Evolutionary conservation across 2,888 invertebrate species (phyloP).

Genomic region (Itoplectis maculator): DNA sequence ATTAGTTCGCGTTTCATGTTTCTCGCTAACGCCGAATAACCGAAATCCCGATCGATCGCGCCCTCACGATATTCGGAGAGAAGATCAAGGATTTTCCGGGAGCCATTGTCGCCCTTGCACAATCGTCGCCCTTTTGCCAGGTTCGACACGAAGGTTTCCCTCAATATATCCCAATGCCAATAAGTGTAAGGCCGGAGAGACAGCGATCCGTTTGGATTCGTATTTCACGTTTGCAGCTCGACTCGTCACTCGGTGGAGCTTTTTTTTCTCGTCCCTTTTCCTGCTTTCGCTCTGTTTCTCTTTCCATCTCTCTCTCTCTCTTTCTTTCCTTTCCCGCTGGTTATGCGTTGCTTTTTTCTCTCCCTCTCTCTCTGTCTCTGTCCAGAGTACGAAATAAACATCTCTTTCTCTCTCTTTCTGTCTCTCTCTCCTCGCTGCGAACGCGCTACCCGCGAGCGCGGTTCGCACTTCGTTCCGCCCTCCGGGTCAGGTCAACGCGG

Average conservation of each 20-base stretch:
- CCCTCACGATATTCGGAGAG: background rate
- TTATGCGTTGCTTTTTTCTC: too few relatives aligned
- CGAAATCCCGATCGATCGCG: slow-evolving; percentile 21
- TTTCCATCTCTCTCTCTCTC: too few relatives aligned
- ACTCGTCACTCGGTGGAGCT: background rate
- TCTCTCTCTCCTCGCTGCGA: background rate
- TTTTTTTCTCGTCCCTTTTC: slow-evolving; percentile 22
- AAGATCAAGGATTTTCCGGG: background rate
- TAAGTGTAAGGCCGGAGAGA: slow-evolving; percentile 5
- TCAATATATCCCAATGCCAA: too few relatives aligned
- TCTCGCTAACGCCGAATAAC: background rate
- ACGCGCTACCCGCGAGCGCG: slow-evolving; percentile 39
- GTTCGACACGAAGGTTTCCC: too few relatives aligned
- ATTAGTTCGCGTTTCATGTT: background rate
- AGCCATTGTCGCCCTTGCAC: slow-evolving; percentile 13
- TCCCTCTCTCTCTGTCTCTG: background rate
- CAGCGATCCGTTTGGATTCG: slow-evolving; percentile 30
- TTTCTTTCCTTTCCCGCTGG: background rate
- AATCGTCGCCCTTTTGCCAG: slow-evolving; percentile 37
- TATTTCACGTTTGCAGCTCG: slow-evolving; percentile 30
- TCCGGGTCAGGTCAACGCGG: slow-evolving; percentile 24
- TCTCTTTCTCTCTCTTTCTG: too few relatives aligned
- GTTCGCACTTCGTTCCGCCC: slow-evolving; percentile 53
- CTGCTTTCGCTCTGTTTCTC: too few relatives aligned
- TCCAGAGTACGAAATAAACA: too few relatives aligned